A percentile compares a stretch with the other conserved stretches of the same genome.
Evolutionary conservation across 2,888 invertebrate species (phyloP).

Genomic region (Tinea semifulvella): DNA sequence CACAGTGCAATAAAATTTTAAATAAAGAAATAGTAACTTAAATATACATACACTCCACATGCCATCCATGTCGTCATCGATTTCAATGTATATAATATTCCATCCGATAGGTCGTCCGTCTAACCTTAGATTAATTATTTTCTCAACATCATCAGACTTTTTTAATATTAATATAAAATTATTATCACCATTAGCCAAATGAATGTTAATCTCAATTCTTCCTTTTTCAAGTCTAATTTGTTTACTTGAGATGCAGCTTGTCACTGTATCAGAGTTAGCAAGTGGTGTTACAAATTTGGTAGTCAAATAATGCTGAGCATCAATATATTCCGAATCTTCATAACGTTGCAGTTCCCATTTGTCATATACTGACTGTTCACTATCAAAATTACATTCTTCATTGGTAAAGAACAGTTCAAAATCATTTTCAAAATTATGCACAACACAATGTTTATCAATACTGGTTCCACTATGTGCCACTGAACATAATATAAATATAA

Average conservation of each 20-base stretch:
- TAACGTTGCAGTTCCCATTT: neutral
- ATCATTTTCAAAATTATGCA: conserved; percentile 1
- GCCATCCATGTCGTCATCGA: too few relatives aligned
- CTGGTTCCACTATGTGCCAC: neutral
- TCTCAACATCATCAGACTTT: too few relatives aligned
- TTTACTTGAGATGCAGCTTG: neutral
- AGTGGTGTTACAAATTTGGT: neutral
- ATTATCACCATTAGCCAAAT: neutral
- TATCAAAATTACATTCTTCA: neutral
- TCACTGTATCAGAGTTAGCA: neutral
- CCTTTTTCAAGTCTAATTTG: neutral
- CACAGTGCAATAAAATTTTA: too few relatives aligned
- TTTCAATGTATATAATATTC: too few relatives aligned
- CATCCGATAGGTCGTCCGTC: too few relatives aligned
- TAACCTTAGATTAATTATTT: too few relatives aligned
- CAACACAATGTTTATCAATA: neutral
- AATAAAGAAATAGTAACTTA: too few relatives aligned
- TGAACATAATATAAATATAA: too few relatives aligned
- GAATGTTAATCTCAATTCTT: neutral
- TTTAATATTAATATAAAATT: neutral
- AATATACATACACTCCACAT: too few relatives aligned
- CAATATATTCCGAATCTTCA: neutral
- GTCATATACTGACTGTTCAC: neutral
- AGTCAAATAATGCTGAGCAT: neutral
- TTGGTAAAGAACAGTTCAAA: neutral